phyloP scores from a whole-genome alignment of 2,113 vertebrate species.

The Heptranchias perlo region DNA sequence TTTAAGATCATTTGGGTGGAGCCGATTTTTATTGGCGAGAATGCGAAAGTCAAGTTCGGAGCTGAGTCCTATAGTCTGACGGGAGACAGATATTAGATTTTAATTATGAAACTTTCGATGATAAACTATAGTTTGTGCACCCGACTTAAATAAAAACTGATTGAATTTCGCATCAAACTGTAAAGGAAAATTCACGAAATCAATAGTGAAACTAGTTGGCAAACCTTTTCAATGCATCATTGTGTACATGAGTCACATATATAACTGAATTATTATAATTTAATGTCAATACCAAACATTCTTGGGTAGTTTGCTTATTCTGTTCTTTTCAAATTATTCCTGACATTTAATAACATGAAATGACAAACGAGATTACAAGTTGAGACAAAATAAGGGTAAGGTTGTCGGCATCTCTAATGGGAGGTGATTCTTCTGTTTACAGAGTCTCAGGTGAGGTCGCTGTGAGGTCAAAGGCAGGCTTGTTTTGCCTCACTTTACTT shows the following conservation, averaged over 20 bases:
- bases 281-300: background rate
- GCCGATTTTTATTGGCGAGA: no score
- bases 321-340: background rate
- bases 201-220: background rate
- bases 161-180: background rate
- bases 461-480: constrained; percentile 43
- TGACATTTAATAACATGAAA: constrained; percentile 20
- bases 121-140: no score
- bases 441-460: constrained; percentile 46
- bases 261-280: background rate
- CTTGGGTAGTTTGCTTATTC: background rate
- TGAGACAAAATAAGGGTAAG: background rate
- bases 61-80: background rate
- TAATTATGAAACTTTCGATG: background rate
- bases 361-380: constrained; percentile 14
- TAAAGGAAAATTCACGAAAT: background rate
- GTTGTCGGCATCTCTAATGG: background rate
- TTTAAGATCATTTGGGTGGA: background rate
- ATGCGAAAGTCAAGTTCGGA: background rate
- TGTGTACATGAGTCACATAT: background rate
- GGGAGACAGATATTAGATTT: background rate
- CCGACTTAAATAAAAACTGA: background rate
- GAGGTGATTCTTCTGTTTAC: constrained; percentile 39
- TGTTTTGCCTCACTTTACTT: constrained; percentile 33
- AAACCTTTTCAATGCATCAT: background rate